Base-by-base conservation (phyloP, 2,113 vertebrate genomes). In the Otocyon megalotis region DNA sequence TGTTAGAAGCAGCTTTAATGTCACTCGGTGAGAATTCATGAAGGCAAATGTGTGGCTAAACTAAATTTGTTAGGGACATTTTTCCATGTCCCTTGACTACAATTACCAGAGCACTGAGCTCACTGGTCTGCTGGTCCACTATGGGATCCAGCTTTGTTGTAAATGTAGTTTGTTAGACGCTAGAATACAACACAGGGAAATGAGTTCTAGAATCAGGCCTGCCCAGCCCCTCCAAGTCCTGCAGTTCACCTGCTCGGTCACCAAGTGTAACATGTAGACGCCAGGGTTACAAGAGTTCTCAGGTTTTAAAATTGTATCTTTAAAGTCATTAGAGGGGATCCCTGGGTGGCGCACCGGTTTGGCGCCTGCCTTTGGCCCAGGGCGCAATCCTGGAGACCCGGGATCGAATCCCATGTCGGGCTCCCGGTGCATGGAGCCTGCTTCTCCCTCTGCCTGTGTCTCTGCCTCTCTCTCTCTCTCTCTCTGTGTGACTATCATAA, bases 61-160 rank as follows among this genome's bases (percentile, higher is more conserved):
- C 56, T 32, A 2, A 28, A 2, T 20, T 3, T 85, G 19, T 26
- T 48, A 37, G 56, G 37, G 37, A 11, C 50, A 43, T 60, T 77
- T 90, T 90, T 30, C 54, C 48, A 53, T 28, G 32, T 63, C 3
- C 32, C 20, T 8, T n/a, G 5, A 60, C 9, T 0, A 28, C n/a
- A 77, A 20, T 28, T 93, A 15, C 77, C 32, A 80, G 35, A 35
- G 26, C 69, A 67, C 82, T 22, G 26, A 58, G 54, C 35, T 60
- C 22, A 1, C 32, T 48, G 32, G 48, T 62, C 54, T 2, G 0
- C n/a, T 15, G 7, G 0, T 32, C 48, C 30, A 2, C 35, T 30
- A 1, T 71, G 72, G 65, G 22, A 12, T 19, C 53, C 79, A 32
- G 8, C 35, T 77, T 94, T 71, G 58, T 48, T 77, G 10, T 58